These are phyloP conservation scores for Acholoe squamosa DNA, from an alignment of 2,888 invertebrate species.

Conservation along the genomic window DNA sequence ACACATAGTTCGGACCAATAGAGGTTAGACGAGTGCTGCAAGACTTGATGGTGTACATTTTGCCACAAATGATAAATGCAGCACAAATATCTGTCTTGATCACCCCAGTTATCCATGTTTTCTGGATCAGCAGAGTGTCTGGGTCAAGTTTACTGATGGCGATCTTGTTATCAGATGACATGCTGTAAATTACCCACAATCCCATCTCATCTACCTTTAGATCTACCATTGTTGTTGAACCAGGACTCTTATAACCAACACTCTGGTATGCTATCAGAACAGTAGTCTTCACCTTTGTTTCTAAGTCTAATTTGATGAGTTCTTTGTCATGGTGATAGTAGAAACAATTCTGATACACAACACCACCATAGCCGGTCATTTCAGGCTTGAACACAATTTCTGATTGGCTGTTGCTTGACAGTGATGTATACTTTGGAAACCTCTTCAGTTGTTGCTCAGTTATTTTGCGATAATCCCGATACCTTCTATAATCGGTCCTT, in stretches of 20 bases:
- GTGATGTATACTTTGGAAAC: not conserved
- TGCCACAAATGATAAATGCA: slow-evolving; percentile 64
- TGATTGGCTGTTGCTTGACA: not conserved
- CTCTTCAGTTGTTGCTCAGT: not conserved
- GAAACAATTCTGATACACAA: not conserved
- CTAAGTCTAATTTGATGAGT: not conserved
- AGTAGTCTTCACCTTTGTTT: not conserved
- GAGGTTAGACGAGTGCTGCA: slow-evolving; percentile 34
- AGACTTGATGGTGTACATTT: slow-evolving; percentile 59
- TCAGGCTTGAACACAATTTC: no score
- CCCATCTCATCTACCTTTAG: slow-evolving; percentile 59
- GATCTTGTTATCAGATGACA: slow-evolving; percentile 16
- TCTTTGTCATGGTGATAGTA: not conserved
- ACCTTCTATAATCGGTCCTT: not conserved
- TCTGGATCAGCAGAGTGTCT: not conserved
- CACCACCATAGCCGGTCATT: not conserved
- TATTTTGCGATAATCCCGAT: not conserved
- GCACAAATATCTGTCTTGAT: slow-evolving; percentile 35
- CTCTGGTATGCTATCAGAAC: not conserved
- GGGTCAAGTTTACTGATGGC: slow-evolving; percentile 40
- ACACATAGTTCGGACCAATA: slow-evolving; percentile 47
- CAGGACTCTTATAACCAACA: not conserved
- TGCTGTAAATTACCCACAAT: slow-evolving; percentile 1
- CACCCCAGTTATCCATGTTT: slow-evolving; percentile 32
- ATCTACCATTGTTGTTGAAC: not conserved